A percentile compares a stretch with the other conserved stretches of the same genome.
phyloP scores from a whole-genome alignment of 1,140 invertebrate genomes.

The Potamilus streckersoni region DNA sequence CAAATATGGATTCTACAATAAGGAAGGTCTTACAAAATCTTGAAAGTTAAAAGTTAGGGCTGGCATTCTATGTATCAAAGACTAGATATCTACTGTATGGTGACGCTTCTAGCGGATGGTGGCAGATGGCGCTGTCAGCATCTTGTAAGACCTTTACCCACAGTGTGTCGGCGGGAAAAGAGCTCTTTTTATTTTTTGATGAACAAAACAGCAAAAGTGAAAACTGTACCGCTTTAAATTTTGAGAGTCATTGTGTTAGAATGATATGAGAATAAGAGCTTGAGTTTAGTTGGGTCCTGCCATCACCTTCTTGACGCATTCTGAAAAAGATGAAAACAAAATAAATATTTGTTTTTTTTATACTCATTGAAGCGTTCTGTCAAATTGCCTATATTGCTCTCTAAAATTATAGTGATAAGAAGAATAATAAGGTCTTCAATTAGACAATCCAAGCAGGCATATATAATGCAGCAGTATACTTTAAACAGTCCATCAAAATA shows the following conservation, averaged over 20 bases:
- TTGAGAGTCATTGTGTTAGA: conserved; percentile 5
- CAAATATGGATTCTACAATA: conserved; percentile 31
- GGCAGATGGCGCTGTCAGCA: conserved; percentile 13
- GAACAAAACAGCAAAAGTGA: conserved; percentile 8
- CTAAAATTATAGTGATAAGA: background rate
- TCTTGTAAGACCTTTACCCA: conserved; percentile 30
- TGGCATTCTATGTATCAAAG: background rate
- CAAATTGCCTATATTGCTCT: background rate
- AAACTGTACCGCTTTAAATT: conserved; percentile 14
- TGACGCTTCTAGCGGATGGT: background rate
- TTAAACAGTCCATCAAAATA: too few species aligned
- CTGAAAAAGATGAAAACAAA: conserved; percentile 43
- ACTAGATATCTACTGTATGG: conserved; percentile 3
- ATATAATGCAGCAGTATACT: too few species aligned
- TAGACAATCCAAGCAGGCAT: too few species aligned
- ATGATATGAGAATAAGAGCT: conserved; percentile 1
- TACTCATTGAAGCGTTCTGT: background rate
- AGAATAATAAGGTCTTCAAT: background rate
- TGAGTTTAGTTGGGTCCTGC: conserved; percentile 48
- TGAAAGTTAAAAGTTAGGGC: background rate
- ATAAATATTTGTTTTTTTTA: background rate
- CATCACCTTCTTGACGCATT: conserved; percentile 65
- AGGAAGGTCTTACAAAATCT: conserved; percentile 39
- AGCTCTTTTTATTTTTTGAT: conserved; percentile 15
- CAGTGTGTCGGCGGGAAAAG: conserved; percentile 5